Evolutionary conservation across 2,888 invertebrate genomes (phyloP), one percentile per base, ranked within the genome.

Genomic region (Sussaba pulchella): DNA sequence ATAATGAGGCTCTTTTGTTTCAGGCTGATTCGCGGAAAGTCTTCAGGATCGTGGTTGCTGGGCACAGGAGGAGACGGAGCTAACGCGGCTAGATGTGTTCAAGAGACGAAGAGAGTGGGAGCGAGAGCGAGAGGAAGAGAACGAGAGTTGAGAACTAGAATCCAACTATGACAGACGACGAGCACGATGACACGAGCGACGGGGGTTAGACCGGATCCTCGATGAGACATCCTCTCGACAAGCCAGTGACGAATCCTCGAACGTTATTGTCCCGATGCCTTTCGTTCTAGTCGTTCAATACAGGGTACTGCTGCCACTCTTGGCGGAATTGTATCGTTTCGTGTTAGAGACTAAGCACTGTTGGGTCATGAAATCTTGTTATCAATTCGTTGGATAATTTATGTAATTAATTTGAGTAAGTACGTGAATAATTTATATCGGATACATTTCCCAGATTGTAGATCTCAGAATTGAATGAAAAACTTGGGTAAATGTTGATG

Each of bases 201-300:
- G 72, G 78, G 84, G 82, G 84, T 86, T 84, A 82, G 66, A 72
- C 77, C 81, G 84, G 80, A 82, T 84, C 85, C 84, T 81, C 79
- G 80, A 85, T 81, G 82, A 84, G 83, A 69, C 82, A 83, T 81
- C 85, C 47, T 64, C 75, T 85, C 80, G 61, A 54, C 70, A 50
- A 19, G 52, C 17, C 64, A 12, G 14, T 63, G 52, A 67, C 57
- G 75, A 76, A 81, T 71, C 14, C 14, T 14, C n/a, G 8, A 31
- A 17, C 26, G 71, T 61, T 45, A 69, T 63, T 71, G 57, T 12
- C 70, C 66, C 43, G 31, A 67, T 39, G 47, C 45, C 45, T 19
- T 19, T 24, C 52, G 24, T 24, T 52, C 24, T 52, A n/a, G 21
- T 26, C 12, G 21, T 6, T 47, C 17, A 47, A n/a, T n/a, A 47